phyloP scores from a whole-genome alignment of 2,797 vertebrate species.

The Micrastur ruficollis region DNA sequence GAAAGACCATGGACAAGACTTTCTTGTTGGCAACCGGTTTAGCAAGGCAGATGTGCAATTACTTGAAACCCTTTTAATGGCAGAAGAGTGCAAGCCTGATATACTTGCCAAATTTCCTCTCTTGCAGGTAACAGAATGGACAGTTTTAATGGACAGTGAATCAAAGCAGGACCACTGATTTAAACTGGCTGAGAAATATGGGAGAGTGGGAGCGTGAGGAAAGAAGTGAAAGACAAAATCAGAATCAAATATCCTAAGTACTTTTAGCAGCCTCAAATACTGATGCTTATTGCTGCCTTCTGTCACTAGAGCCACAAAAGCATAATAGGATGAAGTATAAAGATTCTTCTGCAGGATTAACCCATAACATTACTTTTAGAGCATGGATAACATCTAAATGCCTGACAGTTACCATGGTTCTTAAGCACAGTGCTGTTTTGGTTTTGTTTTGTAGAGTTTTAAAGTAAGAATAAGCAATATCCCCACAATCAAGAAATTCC shows the following conservation, averaged over 20 bases:
- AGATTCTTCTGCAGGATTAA: background rate
- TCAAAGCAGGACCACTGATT: background rate
- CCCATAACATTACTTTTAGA: background rate
- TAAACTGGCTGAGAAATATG: background rate
- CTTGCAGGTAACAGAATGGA: slow-evolving; percentile 72
- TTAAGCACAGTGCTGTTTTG: background rate
- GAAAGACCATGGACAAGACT: slow-evolving; percentile 64
- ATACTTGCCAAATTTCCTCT: slow-evolving; percentile 78
- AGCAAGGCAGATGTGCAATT: slow-evolving; percentile 85
- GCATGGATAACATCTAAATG: background rate
- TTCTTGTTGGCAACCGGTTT: slow-evolving; percentile 83
- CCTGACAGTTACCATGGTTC: background rate
- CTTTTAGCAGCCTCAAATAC: background rate
- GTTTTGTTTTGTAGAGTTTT: slow-evolving; percentile 76
- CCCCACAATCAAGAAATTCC: slow-evolving; percentile 80
- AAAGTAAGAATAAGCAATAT: slow-evolving; percentile 79
- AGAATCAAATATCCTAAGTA: background rate
- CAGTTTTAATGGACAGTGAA: background rate
- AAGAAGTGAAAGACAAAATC: background rate
- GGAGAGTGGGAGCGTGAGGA: background rate
- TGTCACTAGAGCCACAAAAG: background rate
- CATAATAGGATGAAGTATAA: background rate
- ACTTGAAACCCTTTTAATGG: slow-evolving; percentile 83
- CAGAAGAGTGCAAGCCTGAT: slow-evolving; percentile 78
- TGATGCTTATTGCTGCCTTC: background rate